A percentile compares a stretch with the other conserved stretches of the same genome.
These are phyloP conservation scores for Mylabris phalerata DNA, from an alignment of 1,140 invertebrate species.

Conservation along the genomic window DNA sequence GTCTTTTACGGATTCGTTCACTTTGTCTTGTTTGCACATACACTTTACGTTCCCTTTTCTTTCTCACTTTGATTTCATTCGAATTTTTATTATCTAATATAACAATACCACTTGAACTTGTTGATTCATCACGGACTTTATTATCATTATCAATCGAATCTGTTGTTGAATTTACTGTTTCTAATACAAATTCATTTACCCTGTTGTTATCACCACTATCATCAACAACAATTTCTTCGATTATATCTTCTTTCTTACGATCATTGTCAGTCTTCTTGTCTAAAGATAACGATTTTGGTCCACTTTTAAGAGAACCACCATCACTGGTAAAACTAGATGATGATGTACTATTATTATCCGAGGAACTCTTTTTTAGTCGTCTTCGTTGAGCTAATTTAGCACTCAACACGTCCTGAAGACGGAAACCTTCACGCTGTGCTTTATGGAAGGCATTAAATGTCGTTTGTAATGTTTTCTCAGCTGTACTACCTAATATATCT, in stretches of 20 bases:
- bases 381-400: conserved; percentile 66
- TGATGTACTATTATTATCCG: conserved; percentile 36
- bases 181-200: conserved; percentile 31
- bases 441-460: conserved; percentile 65
- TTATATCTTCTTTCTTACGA: conserved; percentile 15
- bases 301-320: conserved; percentile 31
- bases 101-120: conserved; percentile 35
- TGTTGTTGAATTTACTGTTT: conserved; percentile 3
- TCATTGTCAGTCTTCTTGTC: conserved; percentile 29
- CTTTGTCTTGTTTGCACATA: conserved; percentile 36
- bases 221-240: conserved; percentile 27
- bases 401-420: conserved; percentile 54
- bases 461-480: conserved; percentile 47
- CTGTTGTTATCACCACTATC: conserved; percentile 25
- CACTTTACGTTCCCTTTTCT: conserved; percentile 27
- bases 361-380: conserved; percentile 55
- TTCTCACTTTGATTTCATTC: conserved; percentile 26
- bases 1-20: conserved; percentile 35
- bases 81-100: conserved; percentile 24
- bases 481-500: conserved; percentile 43
- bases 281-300: conserved; percentile 28
- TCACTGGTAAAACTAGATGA: conserved; percentile 39
- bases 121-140: conserved; percentile 24
- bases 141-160: conserved; percentile 11
- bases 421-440: conserved; percentile 63